Base-by-base conservation (phyloP, 2,113 vertebrate species). In the Colossoma macropomum region DNA sequence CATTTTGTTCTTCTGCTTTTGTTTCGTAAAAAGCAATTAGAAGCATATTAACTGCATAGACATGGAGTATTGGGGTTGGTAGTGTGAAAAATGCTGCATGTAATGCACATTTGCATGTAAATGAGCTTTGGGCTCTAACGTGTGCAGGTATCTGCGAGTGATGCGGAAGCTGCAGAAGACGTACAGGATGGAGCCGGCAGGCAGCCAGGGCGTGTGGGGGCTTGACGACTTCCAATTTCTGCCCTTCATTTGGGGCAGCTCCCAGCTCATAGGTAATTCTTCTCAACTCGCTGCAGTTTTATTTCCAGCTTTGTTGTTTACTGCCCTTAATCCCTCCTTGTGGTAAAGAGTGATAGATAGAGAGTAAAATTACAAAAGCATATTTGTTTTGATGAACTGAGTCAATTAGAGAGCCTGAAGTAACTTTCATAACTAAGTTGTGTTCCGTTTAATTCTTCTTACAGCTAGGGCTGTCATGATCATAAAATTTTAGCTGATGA, bases 221-320 rank as follows among this genome's bases (percentile, higher is more conserved):
- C 95, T 99, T 83, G 97, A 99, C 2, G 97, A 99, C 91, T 99
- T 99, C 91, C 98, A 99, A 54, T 99, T 99, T 69, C 93, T 99
- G 17, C 98, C 98, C 84, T 99, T 99, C 92, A 97, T 99, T 86
- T 99, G 98, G 97, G 98, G 98, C 85, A 99, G 97, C 80, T 95
- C 97, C 1, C 98, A 99, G 89, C 95, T 99, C 71, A 89, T 99
- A 94, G 96, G 95, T 96, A 94, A 85, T 34, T 34, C 0, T 9
- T 1, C 0, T 52, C 1, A 2, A 6, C 21, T 32, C 28, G 16
- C 12, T 60, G 23, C 32, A 13, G 10, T 45, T 41, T 48, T 32
- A 7, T 16, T 27, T 54, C 28, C 77, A 32, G 27, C 63, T 30
- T 8, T 16, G 11, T 17, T 45, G 41, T 45, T 4, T 45, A 11